These are phyloP conservation scores for Serrognathus titanus DNA, from an alignment of 2,888 invertebrate genomes.

Conservation along the genomic window DNA sequence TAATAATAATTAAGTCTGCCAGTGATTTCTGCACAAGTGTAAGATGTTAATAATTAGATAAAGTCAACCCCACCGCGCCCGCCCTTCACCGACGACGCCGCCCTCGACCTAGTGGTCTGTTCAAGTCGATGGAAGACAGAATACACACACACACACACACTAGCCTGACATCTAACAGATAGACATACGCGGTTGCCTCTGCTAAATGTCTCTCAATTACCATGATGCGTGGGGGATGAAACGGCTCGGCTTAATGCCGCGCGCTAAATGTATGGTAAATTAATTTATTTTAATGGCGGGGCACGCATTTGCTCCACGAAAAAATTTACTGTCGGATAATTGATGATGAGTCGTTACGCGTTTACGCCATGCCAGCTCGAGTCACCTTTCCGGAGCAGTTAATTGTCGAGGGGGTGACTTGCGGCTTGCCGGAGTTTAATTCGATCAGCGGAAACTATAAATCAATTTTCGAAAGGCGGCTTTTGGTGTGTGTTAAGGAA, in stretches of 20 bases:
- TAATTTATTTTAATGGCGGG: not conserved
- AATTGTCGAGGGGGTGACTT: too few species aligned
- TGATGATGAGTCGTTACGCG: too few species aligned
- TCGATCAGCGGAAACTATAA: too few species aligned
- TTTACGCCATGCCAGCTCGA: too few species aligned
- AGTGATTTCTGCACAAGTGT: not conserved
- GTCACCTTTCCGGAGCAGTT: too few species aligned
- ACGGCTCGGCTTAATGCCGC: not conserved
- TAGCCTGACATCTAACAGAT: conserved; percentile 6
- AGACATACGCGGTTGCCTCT: conserved; percentile 44
- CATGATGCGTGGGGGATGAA: conserved; percentile 13
- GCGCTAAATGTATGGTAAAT: not conserved
- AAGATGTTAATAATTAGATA: conserved; percentile 1
- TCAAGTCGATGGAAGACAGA: not conserved
- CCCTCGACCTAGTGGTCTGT: too few species aligned
- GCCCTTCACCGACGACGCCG: not conserved
- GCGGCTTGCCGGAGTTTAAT: too few species aligned
- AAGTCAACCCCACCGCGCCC: not conserved
- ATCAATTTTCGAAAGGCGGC: too few species aligned
- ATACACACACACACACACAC: not conserved
- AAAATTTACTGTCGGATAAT: too few species aligned
- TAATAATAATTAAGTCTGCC: not conserved
- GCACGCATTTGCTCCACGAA: not conserved
- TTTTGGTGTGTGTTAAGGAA: too few species aligned
- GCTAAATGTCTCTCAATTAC: conserved; percentile 46